Percentiles rank a stretch among this genome's conserved stretches.
Evolutionary conservation across 2,113 vertebrate genomes (phyloP).

Genomic region (Austrofundulus limnaeus): DNA sequence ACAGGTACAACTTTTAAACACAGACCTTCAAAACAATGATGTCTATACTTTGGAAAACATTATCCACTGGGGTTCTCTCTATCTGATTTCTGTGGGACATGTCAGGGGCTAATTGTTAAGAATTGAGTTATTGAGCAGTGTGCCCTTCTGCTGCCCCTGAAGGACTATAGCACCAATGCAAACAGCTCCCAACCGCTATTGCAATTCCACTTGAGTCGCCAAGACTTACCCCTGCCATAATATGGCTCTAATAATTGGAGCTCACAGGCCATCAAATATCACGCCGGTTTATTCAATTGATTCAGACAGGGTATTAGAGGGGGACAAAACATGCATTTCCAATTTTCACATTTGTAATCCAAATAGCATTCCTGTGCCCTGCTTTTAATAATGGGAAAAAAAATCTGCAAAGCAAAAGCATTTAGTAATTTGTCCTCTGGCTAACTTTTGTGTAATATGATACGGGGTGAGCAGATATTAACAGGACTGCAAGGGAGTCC

Average conservation of each 20-base stretch:
- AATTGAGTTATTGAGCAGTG: conserved; percentile 81
- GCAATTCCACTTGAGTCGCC: conserved; percentile 71
- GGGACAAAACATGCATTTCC: conserved; percentile 41
- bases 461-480: conserved; percentile 9
- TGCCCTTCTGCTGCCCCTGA: conserved; percentile 78
- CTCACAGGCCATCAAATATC: conserved; percentile 79
- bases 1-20: conserved; percentile 28
- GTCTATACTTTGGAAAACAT: conserved; percentile 60
- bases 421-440: conserved; percentile 60
- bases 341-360: conserved; percentile 65
- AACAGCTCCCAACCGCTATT: conserved; percentile 74
- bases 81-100: conserved; percentile 70
- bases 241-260: conserved; percentile 81
- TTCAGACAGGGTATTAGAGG: conserved; percentile 67
- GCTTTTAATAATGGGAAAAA: conserved; percentile 58
- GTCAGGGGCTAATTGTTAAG: conserved; percentile 82
- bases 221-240: conserved; percentile 72
- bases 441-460: conserved; percentile 43
- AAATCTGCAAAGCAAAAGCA: conserved; percentile 44
- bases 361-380: conserved; percentile 43
- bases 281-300: conserved; percentile 79
- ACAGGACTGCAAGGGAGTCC: not conserved
- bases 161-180: conserved; percentile 75
- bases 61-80: conserved; percentile 62
- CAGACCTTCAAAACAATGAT: conserved; percentile 57